phyloP scores from a whole-genome alignment of 2,888 invertebrate species.

The Pedicia rivosa region DNA sequence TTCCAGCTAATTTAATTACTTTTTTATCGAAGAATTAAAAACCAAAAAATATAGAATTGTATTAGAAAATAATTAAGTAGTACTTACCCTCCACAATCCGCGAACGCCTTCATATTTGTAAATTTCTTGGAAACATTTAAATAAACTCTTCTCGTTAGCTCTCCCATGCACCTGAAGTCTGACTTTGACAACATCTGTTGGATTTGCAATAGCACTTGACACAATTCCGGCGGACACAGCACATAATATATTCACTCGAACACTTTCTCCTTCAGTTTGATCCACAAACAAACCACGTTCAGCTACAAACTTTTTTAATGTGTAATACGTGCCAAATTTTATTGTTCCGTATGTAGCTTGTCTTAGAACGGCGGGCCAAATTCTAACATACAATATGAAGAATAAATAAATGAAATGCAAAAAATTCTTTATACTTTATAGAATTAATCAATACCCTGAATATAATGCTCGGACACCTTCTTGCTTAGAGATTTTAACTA shows the following conservation, averaged over 20 bases:
- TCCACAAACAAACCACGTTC: conserved; percentile 32
- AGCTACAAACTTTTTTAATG: conserved; percentile 56
- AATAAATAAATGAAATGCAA: background rate
- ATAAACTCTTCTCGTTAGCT: conserved; percentile 43
- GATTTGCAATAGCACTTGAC: conserved; percentile 89
- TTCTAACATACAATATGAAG: conserved; percentile 37
- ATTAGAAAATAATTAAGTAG: background rate
- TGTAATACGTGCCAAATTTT: conserved; percentile 91
- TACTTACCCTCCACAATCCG: conserved; percentile 69
- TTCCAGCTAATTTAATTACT: too few species aligned
- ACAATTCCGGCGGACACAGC: conserved; percentile 56
- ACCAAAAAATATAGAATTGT: too few species aligned
- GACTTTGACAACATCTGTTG: conserved; percentile 91
- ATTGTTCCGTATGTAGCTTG: conserved; percentile 94
- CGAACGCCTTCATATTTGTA: conserved; percentile 67
- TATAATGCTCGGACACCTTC: conserved; percentile 79
- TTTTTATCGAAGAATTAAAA: too few species aligned
- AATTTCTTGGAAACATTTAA: conserved; percentile 68
- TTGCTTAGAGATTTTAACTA: conserved; percentile 67
- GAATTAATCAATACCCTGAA: too few species aligned
- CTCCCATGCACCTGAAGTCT: conserved; percentile 65
- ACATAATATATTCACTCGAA: conserved; percentile 61
- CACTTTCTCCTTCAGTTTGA: conserved; percentile 33
- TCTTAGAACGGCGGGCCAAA: conserved; percentile 80
- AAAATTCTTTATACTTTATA: conserved; percentile 20